phyloP scores from a whole-genome alignment of 2,113 vertebrate species.

The Tautogolabrus adspersus region DNA sequence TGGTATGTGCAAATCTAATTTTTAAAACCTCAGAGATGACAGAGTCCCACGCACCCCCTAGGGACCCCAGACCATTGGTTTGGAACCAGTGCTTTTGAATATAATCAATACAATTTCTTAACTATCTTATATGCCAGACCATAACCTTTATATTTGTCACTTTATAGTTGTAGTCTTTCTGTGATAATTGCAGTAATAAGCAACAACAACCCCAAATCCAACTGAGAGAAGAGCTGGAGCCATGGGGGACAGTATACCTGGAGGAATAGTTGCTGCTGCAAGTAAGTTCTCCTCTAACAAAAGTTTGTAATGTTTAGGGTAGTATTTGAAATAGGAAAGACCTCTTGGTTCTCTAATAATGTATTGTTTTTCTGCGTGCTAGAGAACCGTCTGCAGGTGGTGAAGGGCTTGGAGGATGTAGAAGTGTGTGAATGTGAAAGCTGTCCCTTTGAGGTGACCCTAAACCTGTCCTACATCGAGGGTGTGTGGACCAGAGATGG shows the following conservation, averaged over 20 bases:
- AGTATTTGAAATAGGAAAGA: not conserved
- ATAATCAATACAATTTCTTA: too few species aligned
- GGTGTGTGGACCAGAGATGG: constrained; percentile 90
- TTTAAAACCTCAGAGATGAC: too few species aligned
- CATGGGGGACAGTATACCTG: constrained; percentile 74
- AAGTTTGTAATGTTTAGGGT: not conserved
- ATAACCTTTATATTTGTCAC: not conserved
- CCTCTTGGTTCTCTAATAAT: not conserved
- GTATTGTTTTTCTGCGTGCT: constrained; percentile 16
- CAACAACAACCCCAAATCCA: constrained; percentile 6
- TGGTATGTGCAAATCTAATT: too few species aligned
- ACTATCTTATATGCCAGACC: too few species aligned
- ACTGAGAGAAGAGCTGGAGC: constrained; percentile 20
- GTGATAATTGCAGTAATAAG: constrained; percentile 12
- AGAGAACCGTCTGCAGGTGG: constrained; percentile 91
- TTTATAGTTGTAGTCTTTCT: constrained; percentile 19
- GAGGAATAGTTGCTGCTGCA: constrained; percentile 76
- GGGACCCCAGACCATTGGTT: too few species aligned
- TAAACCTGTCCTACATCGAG: constrained; percentile 89
- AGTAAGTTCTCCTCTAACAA: constrained; percentile 56
- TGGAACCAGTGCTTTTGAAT: too few species aligned
- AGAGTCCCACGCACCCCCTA: too few species aligned
- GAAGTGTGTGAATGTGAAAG: constrained; percentile 86
- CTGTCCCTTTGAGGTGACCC: constrained; percentile 87
- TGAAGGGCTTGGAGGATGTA: constrained; percentile 86